Conservation (phyloP, 2,888 invertebrate genomes). For the Oligia strigilis region DNA sequence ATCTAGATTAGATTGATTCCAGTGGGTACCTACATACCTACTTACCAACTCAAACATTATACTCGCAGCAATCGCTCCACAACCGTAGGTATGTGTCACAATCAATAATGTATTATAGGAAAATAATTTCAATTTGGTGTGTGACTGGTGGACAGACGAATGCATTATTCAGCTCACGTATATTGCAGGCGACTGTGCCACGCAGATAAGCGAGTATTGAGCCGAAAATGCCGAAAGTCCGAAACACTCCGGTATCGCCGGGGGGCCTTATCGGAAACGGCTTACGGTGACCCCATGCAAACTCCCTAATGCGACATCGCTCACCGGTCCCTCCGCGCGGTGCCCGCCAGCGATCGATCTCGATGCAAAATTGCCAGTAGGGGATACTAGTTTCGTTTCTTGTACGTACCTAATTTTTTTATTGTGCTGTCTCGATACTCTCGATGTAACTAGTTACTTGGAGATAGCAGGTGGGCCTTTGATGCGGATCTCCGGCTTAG, state of each 20-base stretch:
- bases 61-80: background rate
- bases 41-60: background rate
- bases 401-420: constrained; percentile 80
- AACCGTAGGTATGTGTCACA: constrained; percentile 51
- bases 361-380: constrained; percentile 87
- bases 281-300: constrained; percentile 90
- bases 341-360: constrained; percentile 86
- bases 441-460: constrained; percentile 60
- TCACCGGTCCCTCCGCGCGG: constrained; percentile 75
- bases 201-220: constrained; percentile 86
- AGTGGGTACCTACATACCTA: background rate
- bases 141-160: constrained; percentile 71
- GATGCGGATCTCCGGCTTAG: constrained; percentile 5
- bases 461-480: constrained; percentile 64
- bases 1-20: background rate
- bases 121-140: constrained; percentile 88
- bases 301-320: constrained; percentile 89
- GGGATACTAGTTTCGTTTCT: constrained; percentile 84
- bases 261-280: constrained; percentile 91
- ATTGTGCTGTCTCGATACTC: constrained; percentile 76
- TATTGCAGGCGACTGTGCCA: constrained; percentile 85
- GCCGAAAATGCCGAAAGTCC: constrained; percentile 81
- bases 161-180: constrained; percentile 89
- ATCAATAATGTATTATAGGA: constrained; percentile 82
- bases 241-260: constrained; percentile 69